Evolutionary conservation across 2,888 invertebrate genomes (phyloP).

Genomic region (Drosophila paramelanica): DNA sequence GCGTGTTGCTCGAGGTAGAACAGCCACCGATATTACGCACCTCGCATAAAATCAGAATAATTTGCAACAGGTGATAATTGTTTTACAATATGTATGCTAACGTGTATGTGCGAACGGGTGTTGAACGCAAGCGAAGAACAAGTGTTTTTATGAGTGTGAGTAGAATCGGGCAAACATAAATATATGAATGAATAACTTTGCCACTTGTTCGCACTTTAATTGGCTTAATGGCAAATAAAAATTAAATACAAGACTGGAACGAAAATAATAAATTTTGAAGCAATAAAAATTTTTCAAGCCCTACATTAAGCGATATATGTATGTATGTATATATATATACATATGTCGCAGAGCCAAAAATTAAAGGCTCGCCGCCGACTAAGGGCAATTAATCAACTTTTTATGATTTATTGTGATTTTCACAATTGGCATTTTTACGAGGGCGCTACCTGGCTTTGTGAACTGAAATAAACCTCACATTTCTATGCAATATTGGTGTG

Average conservation of each 20-base stretch:
- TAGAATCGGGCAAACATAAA: not conserved
- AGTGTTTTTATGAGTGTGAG: constrained; percentile 49
- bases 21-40: constrained; percentile 77
- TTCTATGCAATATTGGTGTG: constrained; percentile 62
- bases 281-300: not conserved
- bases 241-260: not conserved
- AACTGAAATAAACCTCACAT: constrained; percentile 32
- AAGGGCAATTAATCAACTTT: constrained; percentile 63
- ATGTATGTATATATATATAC: not conserved
- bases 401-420: constrained; percentile 76
- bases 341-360: constrained; percentile 27
- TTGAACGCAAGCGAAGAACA: constrained; percentile 22
- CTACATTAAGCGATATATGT: constrained; percentile 13
- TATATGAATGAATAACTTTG: not conserved
- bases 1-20: constrained; percentile 42
- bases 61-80: constrained; percentile 82
- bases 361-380: constrained; percentile 25
- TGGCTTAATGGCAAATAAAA: not conserved
- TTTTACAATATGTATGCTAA: constrained; percentile 72
- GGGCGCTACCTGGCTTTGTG: constrained; percentile 53
- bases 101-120: constrained; percentile 1
- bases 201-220: too few species aligned
- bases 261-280: not conserved
- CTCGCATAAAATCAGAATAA: constrained; percentile 74
- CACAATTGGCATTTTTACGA: constrained; percentile 68